Evolutionary conservation across 2,888 invertebrate genomes (phyloP).

Genomic region (Aproaerema taeniolella): DNA sequence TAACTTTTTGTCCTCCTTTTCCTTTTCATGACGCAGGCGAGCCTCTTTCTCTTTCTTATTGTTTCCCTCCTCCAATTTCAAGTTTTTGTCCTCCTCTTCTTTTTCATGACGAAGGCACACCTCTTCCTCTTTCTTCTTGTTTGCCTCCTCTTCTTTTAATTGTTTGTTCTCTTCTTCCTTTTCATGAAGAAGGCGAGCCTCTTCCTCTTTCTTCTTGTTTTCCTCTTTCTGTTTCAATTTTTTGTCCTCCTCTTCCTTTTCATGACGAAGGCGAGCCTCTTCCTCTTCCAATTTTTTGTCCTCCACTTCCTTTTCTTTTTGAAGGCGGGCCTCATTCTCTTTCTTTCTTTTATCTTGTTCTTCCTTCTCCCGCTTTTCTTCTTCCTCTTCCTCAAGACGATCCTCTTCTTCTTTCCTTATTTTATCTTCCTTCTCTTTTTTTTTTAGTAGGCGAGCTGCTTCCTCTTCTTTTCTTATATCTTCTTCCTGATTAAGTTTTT

Average conservation of each 20-base stretch:
- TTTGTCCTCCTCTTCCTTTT: conserved; percentile 10
- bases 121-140: conserved; percentile 6
- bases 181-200: conserved; percentile 9
- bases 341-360: conserved; percentile 8
- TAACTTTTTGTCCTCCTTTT: not conserved
- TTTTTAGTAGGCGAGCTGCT: conserved; percentile 13
- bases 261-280: conserved; percentile 7
- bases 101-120: conserved; percentile 5
- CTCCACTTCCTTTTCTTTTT: conserved; percentile 6
- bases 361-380: conserved; percentile 20
- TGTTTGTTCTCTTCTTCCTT: conserved; percentile 14
- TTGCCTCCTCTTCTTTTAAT: conserved; percentile 17
- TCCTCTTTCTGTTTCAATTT: conserved; percentile 15
- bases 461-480: conserved; percentile 17
- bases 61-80: conserved; percentile 14
- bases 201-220: conserved; percentile 16
- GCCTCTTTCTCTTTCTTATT: conserved; percentile 11
- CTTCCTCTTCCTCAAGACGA: conserved; percentile 15
- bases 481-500: no score
- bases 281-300: conserved; percentile 3
- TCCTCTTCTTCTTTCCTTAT: conserved; percentile 15
- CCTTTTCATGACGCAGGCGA: conserved; percentile 12
- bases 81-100: conserved; percentile 19
- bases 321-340: conserved; percentile 1
- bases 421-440: conserved; percentile 16